Evolutionary conservation across 1,140 invertebrate species (phyloP), one percentile per base, ranked within the genome.

Genomic region (Anthonomus grandis): DNA sequence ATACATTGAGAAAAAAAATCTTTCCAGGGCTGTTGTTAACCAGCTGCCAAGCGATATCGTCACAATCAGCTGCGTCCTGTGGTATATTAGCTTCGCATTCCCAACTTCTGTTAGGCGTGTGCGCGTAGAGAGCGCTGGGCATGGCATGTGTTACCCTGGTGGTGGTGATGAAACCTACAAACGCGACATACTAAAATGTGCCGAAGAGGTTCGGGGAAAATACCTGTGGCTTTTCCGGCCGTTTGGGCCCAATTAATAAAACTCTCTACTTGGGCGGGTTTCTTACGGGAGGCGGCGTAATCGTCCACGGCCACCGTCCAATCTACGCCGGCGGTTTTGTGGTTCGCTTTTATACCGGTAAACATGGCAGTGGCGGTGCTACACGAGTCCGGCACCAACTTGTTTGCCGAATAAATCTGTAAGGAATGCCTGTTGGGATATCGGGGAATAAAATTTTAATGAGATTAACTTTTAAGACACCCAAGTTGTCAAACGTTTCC

Each of bases 111-210:
- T 87, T 77, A 0, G 90, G 74, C 2, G 80, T 80, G 68, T 91
- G 86, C 1, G 92, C 90, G 69, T 95, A 97, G 0, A 90, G 69
- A 0, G 89, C 89, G 0, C 86, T 85, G 0, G 93, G 94, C 0
- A 93, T 95, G 0, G 93, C 94, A 71, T 97, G 92, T 0, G 93
- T 96, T 0, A 97, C 85, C 50, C 91, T 80, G 24, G 92, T 92
- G 0, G 89, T 96, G 0, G 93, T 95, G 2, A 96, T 90, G 41
- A 97, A 85, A 15, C 93, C 94, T 86, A 58, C 18, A n/a, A n/a
- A n/a, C n/a, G n/a, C n/a, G n/a, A n/a, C n/a, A n/a, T n/a, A n/a
- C n/a, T n/a, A n/a, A n/a, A n/a, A n/a, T n/a, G n/a, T n/a, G 6
- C 19, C 31, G 38, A 4, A 2, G 27, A n/a, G 15, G 6, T 52